Evolutionary conservation across 1,140 invertebrate genomes (phyloP).

Genomic region (Danaus melanippus): DNA sequence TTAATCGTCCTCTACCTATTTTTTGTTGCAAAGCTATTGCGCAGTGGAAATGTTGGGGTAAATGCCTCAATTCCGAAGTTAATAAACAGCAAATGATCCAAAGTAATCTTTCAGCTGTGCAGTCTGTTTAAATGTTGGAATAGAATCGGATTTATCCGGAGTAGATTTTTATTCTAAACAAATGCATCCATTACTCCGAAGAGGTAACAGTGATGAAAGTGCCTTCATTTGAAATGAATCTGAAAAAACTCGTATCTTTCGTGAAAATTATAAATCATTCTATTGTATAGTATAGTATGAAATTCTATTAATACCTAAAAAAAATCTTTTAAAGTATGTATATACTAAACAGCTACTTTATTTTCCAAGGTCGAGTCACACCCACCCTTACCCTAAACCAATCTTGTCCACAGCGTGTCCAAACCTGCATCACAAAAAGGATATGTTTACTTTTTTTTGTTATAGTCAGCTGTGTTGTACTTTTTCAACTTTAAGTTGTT

Average conservation of each 20-base stretch:
- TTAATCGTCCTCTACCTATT: constrained; percentile 21
- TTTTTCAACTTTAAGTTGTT: background rate
- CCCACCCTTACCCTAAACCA: constrained; percentile 15
- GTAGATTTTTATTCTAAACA: no score
- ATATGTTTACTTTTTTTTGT: constrained; percentile 58
- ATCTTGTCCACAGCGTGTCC: constrained; percentile 41
- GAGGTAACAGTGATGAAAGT: no score
- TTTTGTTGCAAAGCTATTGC: constrained; percentile 38
- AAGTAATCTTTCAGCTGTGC: no score
- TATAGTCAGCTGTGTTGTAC: constrained; percentile 26
- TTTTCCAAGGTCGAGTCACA: background rate
- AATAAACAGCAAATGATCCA: background rate
- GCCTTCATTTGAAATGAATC: no score
- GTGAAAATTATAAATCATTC: no score
- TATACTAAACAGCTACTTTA: background rate
- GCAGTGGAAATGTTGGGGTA: constrained; percentile 33
- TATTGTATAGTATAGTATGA: no score
- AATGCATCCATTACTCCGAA: no score
- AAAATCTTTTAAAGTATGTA: background rate
- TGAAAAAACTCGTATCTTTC: no score
- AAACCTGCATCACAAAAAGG: constrained; percentile 33
- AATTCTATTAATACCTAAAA: no score
- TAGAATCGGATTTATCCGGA: no score
- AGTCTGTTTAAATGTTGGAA: no score
- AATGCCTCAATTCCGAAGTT: constrained; percentile 5